Evolutionary conservation across 2,888 invertebrate genomes (phyloP), one percentile per base, ranked within the genome.

Genomic region (Trichopria drosophilae): DNA sequence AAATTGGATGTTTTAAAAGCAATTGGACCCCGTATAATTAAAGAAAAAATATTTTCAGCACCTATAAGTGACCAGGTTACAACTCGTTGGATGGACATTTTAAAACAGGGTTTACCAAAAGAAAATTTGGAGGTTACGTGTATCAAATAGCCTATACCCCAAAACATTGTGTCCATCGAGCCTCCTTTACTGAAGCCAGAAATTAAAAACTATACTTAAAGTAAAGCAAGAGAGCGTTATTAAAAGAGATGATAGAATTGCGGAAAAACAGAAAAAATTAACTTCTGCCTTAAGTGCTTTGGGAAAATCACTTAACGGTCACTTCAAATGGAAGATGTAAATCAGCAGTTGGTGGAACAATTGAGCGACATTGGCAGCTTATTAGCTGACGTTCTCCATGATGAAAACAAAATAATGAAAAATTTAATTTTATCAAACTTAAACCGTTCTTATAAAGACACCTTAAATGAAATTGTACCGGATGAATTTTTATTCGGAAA

Each of bases 21-120:
- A 16, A 24, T 42, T 12, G 42, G 42, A 6, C 24, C 24, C 6
- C 9, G 42, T 20, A 4, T 42, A 12, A 10, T n/a, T 6, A 12
- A 10, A 5, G 42, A 29, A 10, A 42, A 28, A 42, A 16, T 9
- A 6, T 5, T 42, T 10, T 13, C 19, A 7, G 16, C 28, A 12
- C 18, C 42, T 16, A 18, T 42, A 5, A 7, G 28, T 12, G 20
- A 29, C n/a, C 16, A 42, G 7, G 13, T 42, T 1, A 15, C 42
- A 10, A 16, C 15, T 3, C 29, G 31, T 12, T 42, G 24, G 10
- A 15, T n/a, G 1, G 42, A 42, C 19, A 43, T 43, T 5, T 23
- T 43, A n/a, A n/a, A 43, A 43, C 32, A 43, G 16, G 32, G 43
- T 13, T 22, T 43, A 12, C 43, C 43, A 20, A 22, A 32, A 19